phyloP scores from a whole-genome alignment of 2,113 vertebrate species.

The Pollachius pollachius region DNA sequence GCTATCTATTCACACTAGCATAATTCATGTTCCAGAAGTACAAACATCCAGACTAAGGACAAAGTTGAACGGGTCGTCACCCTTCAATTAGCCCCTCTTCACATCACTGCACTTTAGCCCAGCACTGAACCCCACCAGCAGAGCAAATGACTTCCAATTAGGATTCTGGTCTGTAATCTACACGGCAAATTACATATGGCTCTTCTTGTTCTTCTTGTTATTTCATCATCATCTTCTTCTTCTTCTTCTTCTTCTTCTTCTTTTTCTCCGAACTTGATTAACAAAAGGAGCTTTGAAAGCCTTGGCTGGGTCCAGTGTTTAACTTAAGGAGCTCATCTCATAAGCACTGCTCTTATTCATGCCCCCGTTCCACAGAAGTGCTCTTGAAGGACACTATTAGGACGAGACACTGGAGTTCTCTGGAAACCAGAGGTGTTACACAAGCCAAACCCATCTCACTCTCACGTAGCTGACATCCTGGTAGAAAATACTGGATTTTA shows the following conservation, averaged over 20 bases:
- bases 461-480: too few relatives aligned
- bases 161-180: neutral
- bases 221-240: too few relatives aligned
- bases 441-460: too few relatives aligned
- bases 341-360: neutral
- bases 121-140: neutral
- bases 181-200: neutral
- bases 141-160: too few relatives aligned
- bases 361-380: too few relatives aligned
- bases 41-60: too few relatives aligned
- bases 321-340: neutral
- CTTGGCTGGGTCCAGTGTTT: neutral
- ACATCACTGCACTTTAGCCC: neutral
- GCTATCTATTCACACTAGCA: too few relatives aligned
- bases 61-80: too few relatives aligned
- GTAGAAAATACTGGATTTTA: too few relatives aligned
- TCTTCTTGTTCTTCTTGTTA: too few relatives aligned
- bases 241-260: neutral
- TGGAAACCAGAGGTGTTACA: neutral
- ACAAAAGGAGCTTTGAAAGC: conserved; percentile 18
- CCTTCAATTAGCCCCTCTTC: neutral
- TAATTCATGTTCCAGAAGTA: too few relatives aligned
- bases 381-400: neutral
- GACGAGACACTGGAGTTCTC: neutral
- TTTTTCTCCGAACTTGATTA: neutral